Conservation (phyloP, 2,113 vertebrate genomes). For the Dascyllus trimaculatus region DNA sequence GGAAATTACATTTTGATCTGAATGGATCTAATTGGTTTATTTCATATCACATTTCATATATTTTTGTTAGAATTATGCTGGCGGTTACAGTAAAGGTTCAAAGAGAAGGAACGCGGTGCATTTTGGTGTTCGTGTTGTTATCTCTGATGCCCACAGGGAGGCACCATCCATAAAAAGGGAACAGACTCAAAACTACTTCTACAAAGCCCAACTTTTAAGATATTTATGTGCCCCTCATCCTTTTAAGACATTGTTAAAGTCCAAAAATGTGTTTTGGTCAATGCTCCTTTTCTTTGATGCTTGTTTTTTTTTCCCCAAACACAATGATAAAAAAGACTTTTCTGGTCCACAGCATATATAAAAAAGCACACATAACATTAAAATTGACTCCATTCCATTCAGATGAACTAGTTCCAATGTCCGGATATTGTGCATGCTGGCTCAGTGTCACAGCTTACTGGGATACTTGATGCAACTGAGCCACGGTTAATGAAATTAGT, state of each 20-base stretch:
- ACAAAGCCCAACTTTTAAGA: background rate
- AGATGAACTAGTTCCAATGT: background rate
- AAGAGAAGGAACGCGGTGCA: background rate
- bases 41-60: background rate
- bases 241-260: background rate
- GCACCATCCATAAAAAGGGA: slow-evolving; percentile 17
- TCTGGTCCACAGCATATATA: background rate
- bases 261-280: background rate
- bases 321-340: background rate
- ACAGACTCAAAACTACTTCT: background rate
- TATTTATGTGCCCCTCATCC: background rate
- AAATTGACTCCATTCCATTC: background rate
- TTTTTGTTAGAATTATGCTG: background rate
- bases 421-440: background rate
- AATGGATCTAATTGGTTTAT: background rate
- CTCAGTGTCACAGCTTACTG: background rate
- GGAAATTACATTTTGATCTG: slow-evolving; percentile 21
- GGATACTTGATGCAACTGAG: background rate
- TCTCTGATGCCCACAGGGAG: slow-evolving; percentile 45
- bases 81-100: slow-evolving; percentile 21
- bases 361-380: background rate
- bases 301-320: too few relatives aligned
- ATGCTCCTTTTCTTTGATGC: background rate
- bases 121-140: slow-evolving; percentile 16
- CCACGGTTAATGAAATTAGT: background rate